A percentile compares a stretch with the other conserved stretches of the same genome.
phyloP scores from a whole-genome alignment of 1,140 invertebrate species.

The Lepidurus arcticus region DNA sequence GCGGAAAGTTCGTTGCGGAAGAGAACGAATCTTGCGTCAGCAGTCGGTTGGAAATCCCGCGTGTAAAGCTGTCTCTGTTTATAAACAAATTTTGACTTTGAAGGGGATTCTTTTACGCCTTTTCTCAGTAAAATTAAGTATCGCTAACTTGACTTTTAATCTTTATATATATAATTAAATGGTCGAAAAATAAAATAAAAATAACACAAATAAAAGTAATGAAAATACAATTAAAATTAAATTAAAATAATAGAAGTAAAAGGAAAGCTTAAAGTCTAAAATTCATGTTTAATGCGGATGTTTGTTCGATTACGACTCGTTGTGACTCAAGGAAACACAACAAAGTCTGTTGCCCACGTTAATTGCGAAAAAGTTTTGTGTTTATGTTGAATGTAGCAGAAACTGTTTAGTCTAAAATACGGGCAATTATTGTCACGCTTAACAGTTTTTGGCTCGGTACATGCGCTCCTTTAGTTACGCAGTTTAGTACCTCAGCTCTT shows the following conservation, averaged over 20 bases:
- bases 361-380: background rate
- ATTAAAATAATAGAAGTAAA: no score
- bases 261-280: no score
- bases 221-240: no score
- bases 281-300: no score
- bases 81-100: background rate
- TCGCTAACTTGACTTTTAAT: no score
- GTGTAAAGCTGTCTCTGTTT: constrained; percentile 13
- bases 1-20: background rate
- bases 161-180: no score
- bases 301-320: no score
- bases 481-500: background rate
- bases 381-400: background rate
- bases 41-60: constrained; percentile 20
- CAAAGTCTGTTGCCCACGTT: background rate
- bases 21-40: constrained; percentile 26
- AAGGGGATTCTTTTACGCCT: background rate
- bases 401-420: background rate
- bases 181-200: no score
- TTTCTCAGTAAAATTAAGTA: no score
- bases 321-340: background rate
- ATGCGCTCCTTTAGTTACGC: background rate
- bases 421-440: background rate
- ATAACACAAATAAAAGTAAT: no score
- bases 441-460: background rate